Percentiles rank a stretch among this genome's conserved stretches.
Conservation (phyloP, 2,888 invertebrate species). For the Malacosoma neustria region DNA sequence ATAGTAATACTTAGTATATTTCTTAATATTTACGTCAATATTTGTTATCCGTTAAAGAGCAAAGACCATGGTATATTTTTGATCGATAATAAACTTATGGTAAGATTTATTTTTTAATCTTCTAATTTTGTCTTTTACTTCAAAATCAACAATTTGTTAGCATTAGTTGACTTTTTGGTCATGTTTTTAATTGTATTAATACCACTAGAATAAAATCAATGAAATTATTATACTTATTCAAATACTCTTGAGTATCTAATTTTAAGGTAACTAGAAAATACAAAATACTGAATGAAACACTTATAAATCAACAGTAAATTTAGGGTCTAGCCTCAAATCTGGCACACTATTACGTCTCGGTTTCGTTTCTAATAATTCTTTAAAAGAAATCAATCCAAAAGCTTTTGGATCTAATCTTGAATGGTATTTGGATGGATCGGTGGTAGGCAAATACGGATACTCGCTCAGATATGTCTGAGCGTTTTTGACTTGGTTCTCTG, state of each 20-base stretch:
- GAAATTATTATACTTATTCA: no score
- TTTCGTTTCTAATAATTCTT: conserved; percentile 44
- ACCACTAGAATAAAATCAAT: no score
- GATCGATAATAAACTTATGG: no score
- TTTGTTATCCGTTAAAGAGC: no score
- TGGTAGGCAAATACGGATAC: conserved; percentile 66
- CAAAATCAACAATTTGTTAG: no score
- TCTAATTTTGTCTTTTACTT: no score
- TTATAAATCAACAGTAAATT: conserved; percentile 45
- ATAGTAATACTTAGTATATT: no score
- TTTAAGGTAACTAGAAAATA: conserved; percentile 42
- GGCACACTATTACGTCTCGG: conserved; percentile 64
- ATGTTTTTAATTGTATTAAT: no score
- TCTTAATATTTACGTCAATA: no score
- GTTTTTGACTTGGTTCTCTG: conserved; percentile 44
- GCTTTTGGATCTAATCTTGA: conserved; percentile 58
- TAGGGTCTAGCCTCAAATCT: conserved; percentile 54
- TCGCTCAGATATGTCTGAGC: conserved; percentile 64
- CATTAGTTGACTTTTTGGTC: no score
- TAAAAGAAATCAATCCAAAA: conserved; percentile 60
- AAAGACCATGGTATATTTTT: no score
- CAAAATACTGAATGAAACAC: conserved; percentile 19
- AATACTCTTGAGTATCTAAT: conserved; percentile 41
- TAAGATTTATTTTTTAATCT: no score
- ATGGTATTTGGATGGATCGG: conserved; percentile 63